Evolutionary conservation across 30 jellyfish, hydroid and myxozoan genomes (phyloP).

Genomic region (Rhopilema esculentum): DNA sequence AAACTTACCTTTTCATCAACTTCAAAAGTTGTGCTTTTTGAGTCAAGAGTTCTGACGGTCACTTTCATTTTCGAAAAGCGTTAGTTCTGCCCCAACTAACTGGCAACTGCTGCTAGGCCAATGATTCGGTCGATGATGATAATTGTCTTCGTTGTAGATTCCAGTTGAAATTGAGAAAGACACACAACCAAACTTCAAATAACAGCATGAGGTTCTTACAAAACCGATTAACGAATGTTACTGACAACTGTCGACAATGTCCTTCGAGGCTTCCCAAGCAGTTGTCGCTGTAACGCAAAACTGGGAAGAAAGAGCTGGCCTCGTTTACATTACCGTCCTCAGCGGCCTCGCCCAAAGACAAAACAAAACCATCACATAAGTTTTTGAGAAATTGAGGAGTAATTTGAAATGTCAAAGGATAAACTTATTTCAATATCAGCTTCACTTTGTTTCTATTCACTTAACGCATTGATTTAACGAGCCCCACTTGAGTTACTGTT

Average conservation of each 20-base stretch:
- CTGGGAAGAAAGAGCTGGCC: background rate
- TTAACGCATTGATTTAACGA: no score
- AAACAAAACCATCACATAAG: background rate
- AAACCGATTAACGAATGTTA: background rate
- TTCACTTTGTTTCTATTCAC: no score
- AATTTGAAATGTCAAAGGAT: background rate
- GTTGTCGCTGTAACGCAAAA: background rate
- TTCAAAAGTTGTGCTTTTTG: slow-evolving; percentile 74
- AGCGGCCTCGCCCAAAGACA: background rate
- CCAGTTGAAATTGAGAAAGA: background rate
- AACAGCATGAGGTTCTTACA: background rate
- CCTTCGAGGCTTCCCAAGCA: background rate
- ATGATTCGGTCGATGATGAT: background rate
- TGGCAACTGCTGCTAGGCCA: background rate
- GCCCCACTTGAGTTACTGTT: no score
- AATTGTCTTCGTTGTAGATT: background rate
- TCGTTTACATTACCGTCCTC: background rate
- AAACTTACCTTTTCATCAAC: slow-evolving; percentile 69
- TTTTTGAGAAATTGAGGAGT: background rate
- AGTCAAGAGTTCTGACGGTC: slow-evolving; percentile 88
- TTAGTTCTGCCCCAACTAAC: background rate
- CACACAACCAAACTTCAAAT: background rate
- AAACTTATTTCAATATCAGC: no score
- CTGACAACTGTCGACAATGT: background rate
- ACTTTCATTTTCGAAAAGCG: slow-evolving; percentile 59